Conservation (phyloP, 2,797 vertebrate genomes). For the Hozukius guyotensis region DNA sequence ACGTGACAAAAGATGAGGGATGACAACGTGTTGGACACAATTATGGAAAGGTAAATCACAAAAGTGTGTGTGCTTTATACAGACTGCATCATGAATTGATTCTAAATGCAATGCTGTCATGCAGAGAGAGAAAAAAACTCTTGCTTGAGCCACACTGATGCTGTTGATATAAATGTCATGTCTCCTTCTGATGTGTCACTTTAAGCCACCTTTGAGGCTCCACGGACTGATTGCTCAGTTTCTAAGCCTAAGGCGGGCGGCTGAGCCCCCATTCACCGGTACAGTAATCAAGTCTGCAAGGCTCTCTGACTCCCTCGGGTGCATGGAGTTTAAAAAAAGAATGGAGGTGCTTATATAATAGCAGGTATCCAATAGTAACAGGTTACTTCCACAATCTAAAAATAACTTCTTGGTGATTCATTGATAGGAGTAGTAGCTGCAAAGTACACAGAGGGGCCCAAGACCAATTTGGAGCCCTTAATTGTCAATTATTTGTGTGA, state of each 20-base stretch:
- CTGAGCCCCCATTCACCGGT: constrained; percentile 17
- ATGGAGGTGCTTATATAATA: constrained; percentile 49
- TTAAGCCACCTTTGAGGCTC: constrained; percentile 13
- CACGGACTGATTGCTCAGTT: constrained; percentile 19
- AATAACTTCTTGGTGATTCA: constrained; percentile 67
- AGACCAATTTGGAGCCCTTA: constrained; percentile 25
- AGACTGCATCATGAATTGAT: background rate
- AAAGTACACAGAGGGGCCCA: background rate
- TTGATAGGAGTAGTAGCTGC: constrained; percentile 25
- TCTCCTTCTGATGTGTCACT: constrained; percentile 8
- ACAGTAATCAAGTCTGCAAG: constrained; percentile 50
- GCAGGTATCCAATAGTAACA: constrained; percentile 68
- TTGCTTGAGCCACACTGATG: constrained; percentile 15
- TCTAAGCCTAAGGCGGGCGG: constrained; percentile 29
- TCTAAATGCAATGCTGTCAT: background rate
- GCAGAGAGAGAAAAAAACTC: background rate
- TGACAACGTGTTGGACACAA: no score
- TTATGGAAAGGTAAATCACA: background rate
- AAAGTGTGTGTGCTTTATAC: background rate
- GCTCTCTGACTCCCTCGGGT: constrained; percentile 11
- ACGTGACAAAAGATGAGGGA: no score
- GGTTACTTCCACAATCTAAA: constrained; percentile 63
- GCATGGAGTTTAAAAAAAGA: background rate
- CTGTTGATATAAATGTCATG: constrained; percentile 32
- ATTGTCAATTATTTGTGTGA: constrained; percentile 62